Evolutionary conservation across 2,797 vertebrate species (phyloP).

Genomic region (Ptychadena robeensis): DNA sequence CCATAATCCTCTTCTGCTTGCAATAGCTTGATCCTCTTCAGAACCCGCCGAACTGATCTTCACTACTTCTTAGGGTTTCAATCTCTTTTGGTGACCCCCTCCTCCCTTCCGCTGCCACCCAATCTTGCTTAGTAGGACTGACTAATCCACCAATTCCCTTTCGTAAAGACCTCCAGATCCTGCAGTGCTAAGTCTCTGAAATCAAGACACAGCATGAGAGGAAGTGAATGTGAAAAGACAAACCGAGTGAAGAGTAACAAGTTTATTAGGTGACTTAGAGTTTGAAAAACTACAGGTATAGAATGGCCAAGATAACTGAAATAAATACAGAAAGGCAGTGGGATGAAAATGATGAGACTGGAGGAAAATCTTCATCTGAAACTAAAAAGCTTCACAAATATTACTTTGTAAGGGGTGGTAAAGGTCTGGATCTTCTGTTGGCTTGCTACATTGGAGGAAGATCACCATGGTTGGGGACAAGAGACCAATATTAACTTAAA

Average conservation of each 20-base stretch:
- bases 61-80: constrained; percentile 40
- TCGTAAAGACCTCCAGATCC: constrained; percentile 40
- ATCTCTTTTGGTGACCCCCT: not conserved
- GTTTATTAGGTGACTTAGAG: not conserved
- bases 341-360: not conserved
- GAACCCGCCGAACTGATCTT: constrained; percentile 51
- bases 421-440: too few relatives aligned
- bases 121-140: constrained; percentile 22
- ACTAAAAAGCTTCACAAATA: too few relatives aligned
- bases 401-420: too few relatives aligned
- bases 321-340: not conserved
- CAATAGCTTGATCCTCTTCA: constrained; percentile 59
- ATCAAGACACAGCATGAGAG: constrained; percentile 17
- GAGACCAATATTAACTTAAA: too few relatives aligned
- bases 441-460: too few relatives aligned
- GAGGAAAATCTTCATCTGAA: too few relatives aligned
- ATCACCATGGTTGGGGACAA: too few relatives aligned
- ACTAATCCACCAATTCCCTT: constrained; percentile 56
- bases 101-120: constrained; percentile 23
- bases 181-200: constrained; percentile 48
- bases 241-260: not conserved
- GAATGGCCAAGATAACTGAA: not conserved
- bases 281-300: not conserved
- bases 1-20: constrained; percentile 59
- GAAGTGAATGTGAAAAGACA: not conserved